These are phyloP conservation scores for Merodon equestris DNA, from an alignment of 2,888 invertebrate genomes.

Conservation along the genomic window DNA sequence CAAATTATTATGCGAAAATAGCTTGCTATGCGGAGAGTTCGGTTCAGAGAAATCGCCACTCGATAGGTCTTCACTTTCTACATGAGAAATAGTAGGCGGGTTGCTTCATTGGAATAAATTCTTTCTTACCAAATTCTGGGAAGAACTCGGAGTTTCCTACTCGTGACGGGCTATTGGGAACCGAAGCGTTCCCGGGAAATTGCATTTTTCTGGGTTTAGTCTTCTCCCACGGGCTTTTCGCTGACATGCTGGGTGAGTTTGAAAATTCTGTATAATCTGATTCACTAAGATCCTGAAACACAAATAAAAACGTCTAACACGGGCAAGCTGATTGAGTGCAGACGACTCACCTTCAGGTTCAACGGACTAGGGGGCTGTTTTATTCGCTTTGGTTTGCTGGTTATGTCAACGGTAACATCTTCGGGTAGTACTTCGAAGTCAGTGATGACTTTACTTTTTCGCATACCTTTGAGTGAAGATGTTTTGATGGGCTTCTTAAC, in stretches of 20 bases:
- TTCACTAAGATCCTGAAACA: slow-evolving; percentile 75
- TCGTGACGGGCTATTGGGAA: slow-evolving; percentile 85
- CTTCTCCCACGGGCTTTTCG: slow-evolving; percentile 55
- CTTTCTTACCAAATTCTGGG: slow-evolving; percentile 82
- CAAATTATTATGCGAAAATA: slow-evolving; percentile 73
- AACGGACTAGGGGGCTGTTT: slow-evolving; percentile 77
- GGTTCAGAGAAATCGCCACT: slow-evolving; percentile 80
- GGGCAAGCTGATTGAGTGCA: background rate
- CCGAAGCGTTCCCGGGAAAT: slow-evolving; percentile 80
- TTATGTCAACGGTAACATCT: slow-evolving; percentile 76
- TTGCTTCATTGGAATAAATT: background rate
- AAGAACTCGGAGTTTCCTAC: slow-evolving; percentile 82
- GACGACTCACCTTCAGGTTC: slow-evolving; percentile 73
- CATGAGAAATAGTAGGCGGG: slow-evolving; percentile 42
- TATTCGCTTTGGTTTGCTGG: slow-evolving; percentile 71
- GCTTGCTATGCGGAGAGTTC: slow-evolving; percentile 74
- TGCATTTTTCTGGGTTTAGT: slow-evolving; percentile 73
- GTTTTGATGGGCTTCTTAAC: slow-evolving; percentile 60
- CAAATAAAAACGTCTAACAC: background rate
- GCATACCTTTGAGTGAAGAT: slow-evolving; percentile 57
- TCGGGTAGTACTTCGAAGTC: slow-evolving; percentile 78
- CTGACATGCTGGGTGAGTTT: slow-evolving; percentile 46
- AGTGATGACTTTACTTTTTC: slow-evolving; percentile 70
- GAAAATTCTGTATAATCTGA: slow-evolving; percentile 77
- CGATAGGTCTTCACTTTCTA: slow-evolving; percentile 78